Evolutionary conservation across 2,113 vertebrate species (phyloP).

Genomic region (Sarotherodon lohbergeri): DNA sequence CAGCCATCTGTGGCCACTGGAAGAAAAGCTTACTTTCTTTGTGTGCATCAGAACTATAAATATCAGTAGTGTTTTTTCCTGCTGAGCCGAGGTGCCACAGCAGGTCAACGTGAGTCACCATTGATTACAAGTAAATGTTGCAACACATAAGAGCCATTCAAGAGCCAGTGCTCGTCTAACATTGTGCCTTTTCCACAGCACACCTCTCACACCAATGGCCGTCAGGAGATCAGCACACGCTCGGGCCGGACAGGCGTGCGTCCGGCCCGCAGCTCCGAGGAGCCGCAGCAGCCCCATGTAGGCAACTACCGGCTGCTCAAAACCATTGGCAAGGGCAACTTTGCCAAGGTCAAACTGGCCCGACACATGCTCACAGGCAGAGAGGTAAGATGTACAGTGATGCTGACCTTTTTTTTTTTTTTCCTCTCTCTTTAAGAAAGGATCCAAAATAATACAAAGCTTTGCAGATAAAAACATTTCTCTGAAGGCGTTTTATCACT

Average conservation of each 20-base stretch:
- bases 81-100: background rate
- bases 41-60: constrained; percentile 4
- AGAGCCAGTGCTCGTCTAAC: background rate
- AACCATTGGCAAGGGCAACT: constrained; percentile 98
- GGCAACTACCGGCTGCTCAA: constrained; percentile 97
- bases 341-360: constrained; percentile 96
- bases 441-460: background rate
- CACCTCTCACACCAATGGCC: constrained; percentile 87
- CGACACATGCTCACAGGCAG: constrained; percentile 94
- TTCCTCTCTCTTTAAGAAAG: background rate
- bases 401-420: accelerated
- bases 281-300: constrained; percentile 87
- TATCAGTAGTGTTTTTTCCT: constrained; percentile 1
- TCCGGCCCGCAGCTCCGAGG: constrained; percentile 83
- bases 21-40: background rate
- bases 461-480: background rate
- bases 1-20: background rate
- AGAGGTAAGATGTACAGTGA: constrained; percentile 79
- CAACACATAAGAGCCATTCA: background rate
- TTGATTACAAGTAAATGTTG: background rate
- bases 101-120: constrained; percentile 13
- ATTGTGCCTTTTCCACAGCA: constrained; percentile 74
- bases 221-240: constrained; percentile 83
- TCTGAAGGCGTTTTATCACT: background rate
- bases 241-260: constrained; percentile 84